phyloP scores from a whole-genome alignment of 2,797 vertebrate species.

The Danio choprae region DNA sequence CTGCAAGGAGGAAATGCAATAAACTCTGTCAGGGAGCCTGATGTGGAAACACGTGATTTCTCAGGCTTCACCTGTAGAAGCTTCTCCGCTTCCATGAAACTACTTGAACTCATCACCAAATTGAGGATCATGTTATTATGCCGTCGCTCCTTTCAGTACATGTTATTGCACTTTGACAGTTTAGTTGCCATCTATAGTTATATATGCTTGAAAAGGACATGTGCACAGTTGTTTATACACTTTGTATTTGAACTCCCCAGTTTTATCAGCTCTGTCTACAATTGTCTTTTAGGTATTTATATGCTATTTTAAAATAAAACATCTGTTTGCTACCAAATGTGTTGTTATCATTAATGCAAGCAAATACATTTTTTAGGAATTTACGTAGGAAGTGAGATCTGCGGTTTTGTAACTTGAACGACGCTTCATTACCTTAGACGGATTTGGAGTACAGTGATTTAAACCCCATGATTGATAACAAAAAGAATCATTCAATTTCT shows the following conservation, averaged over 20 bases:
- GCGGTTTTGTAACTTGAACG: too few species aligned
- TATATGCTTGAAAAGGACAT: constrained; percentile 45
- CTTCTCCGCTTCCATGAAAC: constrained; percentile 24
- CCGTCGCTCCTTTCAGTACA: background rate
- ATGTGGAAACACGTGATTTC: background rate
- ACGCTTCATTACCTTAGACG: too few species aligned
- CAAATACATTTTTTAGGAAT: too few species aligned
- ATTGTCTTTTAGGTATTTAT: constrained; percentile 72
- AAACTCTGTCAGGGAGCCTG: background rate
- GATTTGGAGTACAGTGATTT: too few species aligned
- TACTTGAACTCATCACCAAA: constrained; percentile 25
- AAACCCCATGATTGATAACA: too few species aligned
- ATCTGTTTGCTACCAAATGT: constrained; percentile 67
- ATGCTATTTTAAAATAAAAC: constrained; percentile 78
- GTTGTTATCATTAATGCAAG: background rate
- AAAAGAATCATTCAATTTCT: too few species aligned
- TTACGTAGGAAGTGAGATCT: too few species aligned
- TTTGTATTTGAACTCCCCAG: constrained; percentile 75
- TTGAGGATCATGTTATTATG: background rate
- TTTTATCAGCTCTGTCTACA: constrained; percentile 69
- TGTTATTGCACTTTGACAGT: constrained; percentile 28
- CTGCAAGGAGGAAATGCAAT: background rate
- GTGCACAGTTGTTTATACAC: constrained; percentile 62
- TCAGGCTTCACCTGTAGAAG: constrained; percentile 16
- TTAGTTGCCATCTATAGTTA: background rate